Percentiles rank a stretch among this genome's conserved stretches.
Conservation (phyloP, 2,888 invertebrate species). For the Alloscopus bannaensis region DNA sequence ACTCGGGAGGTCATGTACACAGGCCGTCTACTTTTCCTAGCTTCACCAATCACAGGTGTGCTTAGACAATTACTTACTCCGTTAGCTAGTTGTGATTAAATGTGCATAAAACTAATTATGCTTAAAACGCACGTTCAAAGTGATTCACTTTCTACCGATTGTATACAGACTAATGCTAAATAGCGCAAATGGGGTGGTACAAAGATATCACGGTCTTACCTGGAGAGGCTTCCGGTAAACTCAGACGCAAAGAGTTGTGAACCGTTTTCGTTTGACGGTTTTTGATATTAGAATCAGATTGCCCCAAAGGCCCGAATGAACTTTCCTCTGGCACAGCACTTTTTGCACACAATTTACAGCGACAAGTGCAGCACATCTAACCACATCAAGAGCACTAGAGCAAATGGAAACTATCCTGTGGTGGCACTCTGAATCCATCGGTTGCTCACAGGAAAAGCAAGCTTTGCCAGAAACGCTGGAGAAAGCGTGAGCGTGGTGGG, state of each 20-base stretch:
- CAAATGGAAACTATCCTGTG: constrained; percentile 9
- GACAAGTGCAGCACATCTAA: constrained; percentile 17
- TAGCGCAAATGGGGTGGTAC: no score
- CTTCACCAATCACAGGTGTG: no score
- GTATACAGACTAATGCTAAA: no score
- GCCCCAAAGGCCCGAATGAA: constrained; percentile 26
- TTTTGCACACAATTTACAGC: background rate
- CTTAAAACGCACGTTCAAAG: no score
- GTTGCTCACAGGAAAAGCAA: background rate
- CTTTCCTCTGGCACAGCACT: background rate
- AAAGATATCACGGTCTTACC: no score
- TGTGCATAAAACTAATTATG: background rate
- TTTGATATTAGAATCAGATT: constrained; percentile 7
- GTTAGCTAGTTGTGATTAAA: no score
- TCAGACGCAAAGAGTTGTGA: background rate
- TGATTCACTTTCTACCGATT: no score
- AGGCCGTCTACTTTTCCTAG: no score
- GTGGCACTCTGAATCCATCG: constrained; percentile 21
- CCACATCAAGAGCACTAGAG: constrained; percentile 35
- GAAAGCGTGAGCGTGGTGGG: background rate
- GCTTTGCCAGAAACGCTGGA: background rate
- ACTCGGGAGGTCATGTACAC: no score
- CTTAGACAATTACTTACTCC: no score
- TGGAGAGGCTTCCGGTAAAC: background rate
- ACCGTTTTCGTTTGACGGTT: background rate